Evolutionary conservation across 2,888 invertebrate genomes (phyloP).

Genomic region (Caenorhabditis sinica): DNA sequence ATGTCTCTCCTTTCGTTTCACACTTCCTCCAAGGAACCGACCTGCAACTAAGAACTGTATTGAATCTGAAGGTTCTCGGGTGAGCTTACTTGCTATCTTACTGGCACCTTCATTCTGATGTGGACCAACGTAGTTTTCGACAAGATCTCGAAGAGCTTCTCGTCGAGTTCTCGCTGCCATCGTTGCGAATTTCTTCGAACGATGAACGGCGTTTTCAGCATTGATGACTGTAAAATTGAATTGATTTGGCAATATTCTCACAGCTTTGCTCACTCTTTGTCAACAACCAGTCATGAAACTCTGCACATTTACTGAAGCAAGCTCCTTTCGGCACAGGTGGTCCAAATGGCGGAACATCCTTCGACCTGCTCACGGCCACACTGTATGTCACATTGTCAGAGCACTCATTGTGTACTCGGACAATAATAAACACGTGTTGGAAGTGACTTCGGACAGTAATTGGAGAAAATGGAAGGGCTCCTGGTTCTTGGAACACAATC

Average conservation of each 20-base stretch:
- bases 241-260: not conserved
- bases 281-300: conserved; percentile 95
- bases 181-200: conserved; percentile 96
- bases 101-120: conserved; percentile 83
- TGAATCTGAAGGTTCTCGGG: not conserved
- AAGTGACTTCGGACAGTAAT: conserved; percentile 96
- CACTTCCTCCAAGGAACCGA: conserved; percentile 82
- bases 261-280: conserved; percentile 88
- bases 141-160: conserved; percentile 93
- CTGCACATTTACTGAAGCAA: conserved; percentile 92
- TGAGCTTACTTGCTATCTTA: conserved; percentile 79
- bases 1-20: conserved; percentile 88
- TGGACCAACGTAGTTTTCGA: conserved; percentile 82
- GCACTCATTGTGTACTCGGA: conserved; percentile 93
- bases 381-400: conserved; percentile 92
- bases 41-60: conserved; percentile 33
- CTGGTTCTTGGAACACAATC: conserved; percentile 89
- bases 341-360: conserved; percentile 96
- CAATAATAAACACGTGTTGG: conserved; percentile 97
- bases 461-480: conserved; percentile 92
- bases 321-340: conserved; percentile 94
- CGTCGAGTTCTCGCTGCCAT: conserved; percentile 97
- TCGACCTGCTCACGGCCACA: conserved; percentile 89
- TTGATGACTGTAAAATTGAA: conserved; percentile 89
- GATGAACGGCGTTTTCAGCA: conserved; percentile 96